These are phyloP conservation scores for Eubasilissa splendida DNA, from an alignment of 2,888 invertebrate species.

Conservation along the genomic window DNA sequence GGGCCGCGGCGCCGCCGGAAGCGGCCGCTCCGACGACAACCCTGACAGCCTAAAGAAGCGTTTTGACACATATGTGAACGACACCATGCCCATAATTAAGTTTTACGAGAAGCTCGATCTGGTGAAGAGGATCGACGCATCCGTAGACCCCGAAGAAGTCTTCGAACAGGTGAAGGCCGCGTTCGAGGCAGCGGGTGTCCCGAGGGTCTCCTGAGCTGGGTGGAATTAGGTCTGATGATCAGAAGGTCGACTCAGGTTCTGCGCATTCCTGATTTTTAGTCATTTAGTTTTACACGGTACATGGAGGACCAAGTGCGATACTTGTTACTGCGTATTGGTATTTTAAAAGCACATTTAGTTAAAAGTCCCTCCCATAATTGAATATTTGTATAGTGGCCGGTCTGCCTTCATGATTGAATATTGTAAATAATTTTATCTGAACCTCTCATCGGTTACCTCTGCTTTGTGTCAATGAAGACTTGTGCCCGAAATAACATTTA, in stretches of 20 bases:
- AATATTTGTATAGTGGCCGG: not conserved
- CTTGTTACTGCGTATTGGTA: not conserved
- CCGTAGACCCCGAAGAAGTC: conserved; percentile 78
- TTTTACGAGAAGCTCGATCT: conserved; percentile 81
- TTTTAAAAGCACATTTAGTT: not conserved
- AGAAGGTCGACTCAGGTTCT: not conserved
- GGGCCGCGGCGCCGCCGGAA: conserved; percentile 88
- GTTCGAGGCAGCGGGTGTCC: conserved; percentile 66
- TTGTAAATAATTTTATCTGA: too few species aligned
- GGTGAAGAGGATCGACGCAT: conserved; percentile 84
- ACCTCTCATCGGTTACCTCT: too few species aligned
- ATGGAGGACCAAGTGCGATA: not conserved
- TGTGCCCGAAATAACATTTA: too few species aligned
- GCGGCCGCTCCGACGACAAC: conserved; percentile 96
- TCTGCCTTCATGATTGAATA: too few species aligned
- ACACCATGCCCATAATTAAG: conserved; percentile 92
- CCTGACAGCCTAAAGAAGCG: conserved; percentile 88
- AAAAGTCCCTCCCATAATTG: not conserved
- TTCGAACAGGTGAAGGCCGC: conserved; percentile 73
- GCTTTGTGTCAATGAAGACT: too few species aligned
- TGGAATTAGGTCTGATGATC: not conserved
- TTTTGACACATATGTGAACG: conserved; percentile 87
- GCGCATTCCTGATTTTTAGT: conserved; percentile 4
- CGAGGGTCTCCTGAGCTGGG: conserved; percentile 6
- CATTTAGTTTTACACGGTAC: not conserved